Base-by-base conservation (phyloP, 1,140 invertebrate species). In the Diabrotica undecimpunctata region DNA sequence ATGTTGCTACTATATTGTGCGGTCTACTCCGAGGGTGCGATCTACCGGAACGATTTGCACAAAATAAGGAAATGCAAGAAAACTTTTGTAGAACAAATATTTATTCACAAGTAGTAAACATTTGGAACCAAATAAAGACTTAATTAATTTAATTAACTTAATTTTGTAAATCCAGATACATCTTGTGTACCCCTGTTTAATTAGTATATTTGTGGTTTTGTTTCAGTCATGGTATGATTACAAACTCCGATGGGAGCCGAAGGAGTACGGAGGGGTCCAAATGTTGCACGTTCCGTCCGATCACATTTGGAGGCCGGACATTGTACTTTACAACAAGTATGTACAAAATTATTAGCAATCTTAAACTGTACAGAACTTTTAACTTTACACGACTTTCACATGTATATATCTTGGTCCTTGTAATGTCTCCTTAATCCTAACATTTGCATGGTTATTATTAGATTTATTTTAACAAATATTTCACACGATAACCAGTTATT, bases 291-390 rank as follows among this genome's bases (percentile, higher is more conserved):
- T 98, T 55, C 95, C 95, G 59, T 94, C 93, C 53, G 94, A 96
- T 81, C 91, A 95, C 80, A 97, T 98, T 73, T 98, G 96, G 95
- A 84, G 93, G 69, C 95, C 95, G 13, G 95, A 97, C 81, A 95
- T 97, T 79, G 94, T 97, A 57, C 87, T 97, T 54, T 97, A 96
- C 79, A 96, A 96, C 84, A 95, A 97, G 94, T 96, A 85, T 89
- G 90, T 86, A n/a, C 0, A 25, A 36, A n/a, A 2, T 46, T 3
- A 46, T 8, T 46, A 46, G 41, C 8, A 46, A 46, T 25, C 25
- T 25, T 10, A 46, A 46, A 4, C 41, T 46, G 41, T 46, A 46
- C 41, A 46, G 41, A 25, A 25, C 41, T n/a, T 8, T 46, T 46
- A 46, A 46, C 41, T 46, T 46, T n/a, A 46, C 41, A 46, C 41